Base-by-base conservation (phyloP, 2,888 invertebrate genomes). In the Sericinus montela region DNA sequence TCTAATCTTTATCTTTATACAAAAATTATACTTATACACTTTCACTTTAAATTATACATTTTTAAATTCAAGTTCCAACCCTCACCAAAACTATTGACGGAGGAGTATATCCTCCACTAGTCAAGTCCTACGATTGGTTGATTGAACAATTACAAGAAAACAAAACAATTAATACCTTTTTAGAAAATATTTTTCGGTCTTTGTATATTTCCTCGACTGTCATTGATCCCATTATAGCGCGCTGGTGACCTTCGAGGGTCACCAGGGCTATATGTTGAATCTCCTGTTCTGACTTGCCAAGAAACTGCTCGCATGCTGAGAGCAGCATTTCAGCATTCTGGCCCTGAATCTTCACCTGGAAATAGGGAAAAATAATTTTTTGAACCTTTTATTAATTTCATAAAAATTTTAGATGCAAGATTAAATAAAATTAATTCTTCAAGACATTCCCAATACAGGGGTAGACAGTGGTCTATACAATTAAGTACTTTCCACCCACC, bases 171-270 rank as follows among this genome's bases (percentile, higher is more conserved):
- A 5, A 19, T 19, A 83, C 86, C 80, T 86, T 86, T 83, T 97
- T 97, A 69, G 97, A 97, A 81, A 98, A 98, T 80, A 97, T 97
- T 83, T 98, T 97, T 48, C 98, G 92, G 75, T 98, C 97, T 75
- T 97, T 97, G 80, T 97, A 98, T 70, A 98, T 97, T 84, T 98
- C 97, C 86, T 97, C 97, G 3, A 98, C 97, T 0, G 97, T 97
- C 97, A 97, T 97, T 56, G 96, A 96, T 25, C 97, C 97, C 97
- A 98, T 98, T 56, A 97, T 97, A 58, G 97, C 97, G 57, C 97
- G 91, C 80, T 98, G 97, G 75, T 98, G 97, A 45, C 97, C 97
- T 84, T 98, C 97, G 16, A 97, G 84, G 34, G 97, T 98, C 30
- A 97, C 97, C 53, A 97, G 90, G 16, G 97, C 97, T 79, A 97